Evolutionary conservation across 2,888 invertebrate species (phyloP).

Genomic region (Crepidodera aurea): DNA sequence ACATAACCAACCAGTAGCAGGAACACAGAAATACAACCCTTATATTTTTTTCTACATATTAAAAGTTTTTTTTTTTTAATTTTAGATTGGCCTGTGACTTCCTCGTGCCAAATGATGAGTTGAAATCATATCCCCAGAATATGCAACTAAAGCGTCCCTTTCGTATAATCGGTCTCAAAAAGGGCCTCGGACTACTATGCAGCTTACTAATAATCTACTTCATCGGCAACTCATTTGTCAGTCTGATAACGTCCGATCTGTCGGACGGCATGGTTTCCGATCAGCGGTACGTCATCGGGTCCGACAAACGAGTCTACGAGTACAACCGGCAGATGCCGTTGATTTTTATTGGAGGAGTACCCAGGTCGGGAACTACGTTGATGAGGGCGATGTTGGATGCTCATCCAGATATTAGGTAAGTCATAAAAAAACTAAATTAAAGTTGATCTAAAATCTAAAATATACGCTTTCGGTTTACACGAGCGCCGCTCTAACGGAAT

Average conservation of each 20-base stretch:
- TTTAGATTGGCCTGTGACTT: conserved; percentile 1
- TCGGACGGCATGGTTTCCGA: conserved; percentile 49
- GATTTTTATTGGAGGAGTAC: conserved; percentile 97
- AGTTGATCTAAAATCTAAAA: no score
- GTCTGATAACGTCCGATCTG: conserved; percentile 36
- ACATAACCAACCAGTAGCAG: no score
- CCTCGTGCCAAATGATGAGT: conserved; percentile 35
- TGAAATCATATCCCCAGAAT: conserved; percentile 27
- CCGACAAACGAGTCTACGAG: conserved; percentile 72
- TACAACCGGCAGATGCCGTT: conserved; percentile 91
- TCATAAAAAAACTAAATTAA: no score
- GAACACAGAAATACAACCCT: no score
- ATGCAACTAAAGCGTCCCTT: conserved; percentile 48
- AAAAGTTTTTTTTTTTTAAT: conserved; percentile 3
- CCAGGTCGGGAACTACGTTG: conserved; percentile 95
- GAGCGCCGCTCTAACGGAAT: no score
- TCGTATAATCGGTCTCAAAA: conserved; percentile 42
- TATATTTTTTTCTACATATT: no score
- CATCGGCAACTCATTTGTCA: conserved; percentile 35
- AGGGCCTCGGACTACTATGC: conserved; percentile 40
- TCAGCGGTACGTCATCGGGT: conserved; percentile 71
- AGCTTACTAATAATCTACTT: conserved; percentile 38
- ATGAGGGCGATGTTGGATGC: conserved; percentile 99
- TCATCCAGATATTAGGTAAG: conserved; percentile 90
- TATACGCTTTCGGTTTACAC: no score